phyloP scores from a whole-genome alignment of 2,888 invertebrate species.

The Leptogaster cylindrica region DNA sequence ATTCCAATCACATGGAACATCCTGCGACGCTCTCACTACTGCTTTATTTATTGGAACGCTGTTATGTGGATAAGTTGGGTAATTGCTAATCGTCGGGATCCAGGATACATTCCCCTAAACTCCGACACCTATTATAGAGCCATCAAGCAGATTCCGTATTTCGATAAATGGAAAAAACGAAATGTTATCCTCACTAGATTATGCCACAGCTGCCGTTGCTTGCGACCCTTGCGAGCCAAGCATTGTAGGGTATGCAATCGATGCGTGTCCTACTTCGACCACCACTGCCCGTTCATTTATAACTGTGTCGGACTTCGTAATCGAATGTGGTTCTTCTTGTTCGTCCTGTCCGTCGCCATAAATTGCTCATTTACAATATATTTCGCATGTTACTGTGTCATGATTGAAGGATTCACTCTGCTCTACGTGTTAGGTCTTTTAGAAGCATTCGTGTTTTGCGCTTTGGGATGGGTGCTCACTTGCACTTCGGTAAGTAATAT shows the following conservation, averaged over 20 bases:
- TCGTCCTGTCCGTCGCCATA: constrained; percentile 85
- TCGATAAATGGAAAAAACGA: constrained; percentile 90
- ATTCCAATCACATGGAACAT: constrained; percentile 91
- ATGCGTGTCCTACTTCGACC: constrained; percentile 89
- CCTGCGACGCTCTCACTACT: constrained; percentile 83
- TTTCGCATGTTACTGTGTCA: constrained; percentile 84
- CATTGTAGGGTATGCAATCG: constrained; percentile 92
- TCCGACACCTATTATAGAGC: constrained; percentile 89
- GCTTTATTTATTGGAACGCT: constrained; percentile 88
- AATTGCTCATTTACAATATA: constrained; percentile 88
- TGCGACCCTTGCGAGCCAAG: constrained; percentile 86
- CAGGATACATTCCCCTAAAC: constrained; percentile 87
- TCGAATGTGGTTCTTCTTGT: constrained; percentile 91
- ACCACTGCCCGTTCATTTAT: constrained; percentile 94
- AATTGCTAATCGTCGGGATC: constrained; percentile 86
- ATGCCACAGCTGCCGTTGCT: constrained; percentile 89
- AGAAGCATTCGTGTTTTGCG: constrained; percentile 84
- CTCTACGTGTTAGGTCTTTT: constrained; percentile 83
- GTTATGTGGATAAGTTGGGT: constrained; percentile 95
- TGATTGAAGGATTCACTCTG: constrained; percentile 83
- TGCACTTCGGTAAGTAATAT: constrained; percentile 78
- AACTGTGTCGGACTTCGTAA: constrained; percentile 92
- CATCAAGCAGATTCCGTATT: constrained; percentile 90
- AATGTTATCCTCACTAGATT: constrained; percentile 80
- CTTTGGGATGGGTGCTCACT: constrained; percentile 85